Evolutionary conservation across 2,797 vertebrate genomes (phyloP), one percentile per base, ranked within the genome.

Genomic region (Adrianichthys oophorus): DNA sequence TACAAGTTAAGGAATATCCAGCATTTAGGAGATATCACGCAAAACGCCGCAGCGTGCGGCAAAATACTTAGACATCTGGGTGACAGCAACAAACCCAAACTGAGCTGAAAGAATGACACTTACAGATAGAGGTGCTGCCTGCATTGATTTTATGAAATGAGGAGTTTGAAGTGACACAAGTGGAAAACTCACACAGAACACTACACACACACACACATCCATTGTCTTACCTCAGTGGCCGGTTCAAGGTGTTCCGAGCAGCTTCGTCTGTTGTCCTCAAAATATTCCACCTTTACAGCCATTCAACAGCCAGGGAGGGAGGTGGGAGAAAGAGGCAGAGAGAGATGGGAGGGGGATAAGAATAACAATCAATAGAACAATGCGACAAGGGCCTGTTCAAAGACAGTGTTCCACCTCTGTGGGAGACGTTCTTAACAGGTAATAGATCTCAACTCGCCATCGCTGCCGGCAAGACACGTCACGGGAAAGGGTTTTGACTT

Each of bases 361-460:
- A 86, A 86, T 78, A 87, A 82, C 69, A 90, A 90, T 88, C 80
- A 91, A 90, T 86, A 83, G 68, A 90, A 86, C 87, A 89, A 89
- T 90, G 89, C 86, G 89, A 91, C 90, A 91, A 77, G 75, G 78
- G 68, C 72, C 69, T 64, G 62, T 65, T 78, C 68, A 65, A 56
- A 65, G 52, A 65, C 52, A 48, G 48, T 12, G 44, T 52, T 37
- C 37, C 43, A 55, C 19, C 40, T 58, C 21, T 45, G 17, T 26
- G 46, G 37, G 21, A 24, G 6, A 48, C 16, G 18, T 23, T 42
- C 47, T 48, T 24, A 29, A 48, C 15, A 37, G 42, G 47, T 29
- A 18, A 12, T 37, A 37, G 32, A 37, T 37, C 10, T 37, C 32
- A 37, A 37, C 48, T 48, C 42, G 2, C 49, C 7, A 46, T 60